Evolutionary conservation across 2,888 invertebrate genomes (phyloP).

Genomic region (Cepaea hortensis): DNA sequence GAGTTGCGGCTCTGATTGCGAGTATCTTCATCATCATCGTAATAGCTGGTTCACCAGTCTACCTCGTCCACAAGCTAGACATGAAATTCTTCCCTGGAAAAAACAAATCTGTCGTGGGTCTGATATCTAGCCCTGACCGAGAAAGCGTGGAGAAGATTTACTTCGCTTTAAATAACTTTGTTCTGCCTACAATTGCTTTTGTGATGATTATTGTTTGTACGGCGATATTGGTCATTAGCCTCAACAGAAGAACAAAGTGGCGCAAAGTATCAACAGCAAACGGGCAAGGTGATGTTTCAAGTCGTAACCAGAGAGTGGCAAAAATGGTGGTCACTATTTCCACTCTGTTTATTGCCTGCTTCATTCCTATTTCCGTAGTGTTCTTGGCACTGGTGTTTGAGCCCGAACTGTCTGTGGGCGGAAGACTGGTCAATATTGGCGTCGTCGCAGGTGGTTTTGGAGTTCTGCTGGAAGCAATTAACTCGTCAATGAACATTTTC

Average conservation of each 20-base stretch:
- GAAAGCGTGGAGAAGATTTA: not conserved
- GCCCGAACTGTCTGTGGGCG: not conserved
- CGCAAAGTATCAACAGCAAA: not conserved
- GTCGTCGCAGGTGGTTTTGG: not conserved
- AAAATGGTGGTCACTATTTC: constrained; percentile 5
- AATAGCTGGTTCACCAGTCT: not conserved
- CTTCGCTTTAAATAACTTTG: not conserved
- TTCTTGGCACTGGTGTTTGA: not conserved
- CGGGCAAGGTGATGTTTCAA: not conserved
- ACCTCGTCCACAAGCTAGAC: not conserved
- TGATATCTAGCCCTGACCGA: not conserved
- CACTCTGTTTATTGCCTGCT: not conserved
- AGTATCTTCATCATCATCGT: not conserved
- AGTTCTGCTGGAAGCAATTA: not conserved
- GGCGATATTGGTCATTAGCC: not conserved
- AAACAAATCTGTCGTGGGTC: not conserved
- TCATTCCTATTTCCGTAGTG: not conserved
- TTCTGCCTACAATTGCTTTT: not conserved
- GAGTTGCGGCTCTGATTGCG: not conserved
- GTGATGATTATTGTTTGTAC: not conserved
- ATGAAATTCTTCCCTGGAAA: not conserved
- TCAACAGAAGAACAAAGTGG: not conserved
- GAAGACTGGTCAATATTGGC: not conserved
- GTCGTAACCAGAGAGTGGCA: not conserved
- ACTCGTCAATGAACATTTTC: constrained; percentile 9